These are phyloP conservation scores for Drosophila borborema DNA, from an alignment of 2,888 invertebrate genomes.

Conservation along the genomic window DNA sequence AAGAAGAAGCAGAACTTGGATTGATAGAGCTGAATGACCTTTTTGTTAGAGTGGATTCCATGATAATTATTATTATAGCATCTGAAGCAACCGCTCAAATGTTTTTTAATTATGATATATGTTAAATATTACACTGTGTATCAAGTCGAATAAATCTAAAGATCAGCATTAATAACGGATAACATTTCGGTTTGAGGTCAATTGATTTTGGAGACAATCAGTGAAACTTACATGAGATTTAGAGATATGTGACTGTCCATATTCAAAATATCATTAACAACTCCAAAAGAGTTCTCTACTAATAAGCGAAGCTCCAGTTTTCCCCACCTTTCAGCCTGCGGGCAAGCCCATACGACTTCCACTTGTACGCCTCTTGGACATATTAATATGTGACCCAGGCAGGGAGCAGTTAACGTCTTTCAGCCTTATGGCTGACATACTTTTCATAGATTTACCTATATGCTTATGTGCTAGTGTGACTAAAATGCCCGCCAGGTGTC, in stretches of 20 bases:
- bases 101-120: constrained; percentile 19
- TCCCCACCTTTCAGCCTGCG: not conserved
- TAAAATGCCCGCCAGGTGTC: constrained; percentile 48
- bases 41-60: constrained; percentile 3
- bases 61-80: constrained; percentile 31
- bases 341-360: constrained; percentile 11
- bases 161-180: not conserved
- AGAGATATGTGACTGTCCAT: not conserved
- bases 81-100: constrained; percentile 18
- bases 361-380: constrained; percentile 1
- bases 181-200: not conserved
- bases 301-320: constrained; percentile 4
- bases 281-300: constrained; percentile 1
- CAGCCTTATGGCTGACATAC: constrained; percentile 58
- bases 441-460: constrained; percentile 53
- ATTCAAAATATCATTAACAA: not conserved
- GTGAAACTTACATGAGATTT: not conserved
- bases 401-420: constrained; percentile 25
- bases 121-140: not conserved
- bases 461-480: constrained; percentile 12
- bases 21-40: constrained; percentile 29
- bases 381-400: constrained; percentile 29
- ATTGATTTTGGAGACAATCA: not conserved
- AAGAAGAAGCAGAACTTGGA: constrained; percentile 9
- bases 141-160: not conserved